Base-by-base conservation (phyloP, 2,113 vertebrate species). In the Grallaria varia region DNA sequence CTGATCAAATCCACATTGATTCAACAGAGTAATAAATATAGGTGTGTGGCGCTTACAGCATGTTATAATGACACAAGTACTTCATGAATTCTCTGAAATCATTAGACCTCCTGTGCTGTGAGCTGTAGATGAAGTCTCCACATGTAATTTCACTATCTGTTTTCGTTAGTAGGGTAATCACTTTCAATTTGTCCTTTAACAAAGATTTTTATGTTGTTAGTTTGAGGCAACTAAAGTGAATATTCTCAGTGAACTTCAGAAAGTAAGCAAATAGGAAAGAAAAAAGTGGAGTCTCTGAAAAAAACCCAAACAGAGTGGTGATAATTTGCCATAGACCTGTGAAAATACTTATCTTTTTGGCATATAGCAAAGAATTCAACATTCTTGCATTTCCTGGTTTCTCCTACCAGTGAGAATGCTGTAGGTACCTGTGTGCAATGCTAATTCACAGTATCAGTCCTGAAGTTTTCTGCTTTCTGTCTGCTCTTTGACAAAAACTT, bases 31-130 rank as follows among this genome's bases (percentile, higher is more conserved):
- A 83, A 73, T 85, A 95, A 93, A 90, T 79, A 52, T 12, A 24
- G 2, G 2, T 62, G 52, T 74, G 47, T 78, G 71, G 25, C 86
- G 88, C 55, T 67, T 92, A 33, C 25, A 89, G 42, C 44, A 33
- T 84, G 75, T 74, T 73, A 64, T 69, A 83, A 53, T 76, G 22
- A 85, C 64, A 58, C 22, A 56, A 93, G 85, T 94, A 87, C 85
- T 58, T 52, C 82, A 87, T 50, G 83, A 86, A 75, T 93, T 96
- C 84, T 77, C 88, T 83, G 90, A 96, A 97, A 96, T 87, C 63
- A 64, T 88, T 89, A 67, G 71, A 60, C 53, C 22, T 58, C 20
- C 69, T 47, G 88, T 88, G 91, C 55, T 78, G 74, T 80, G 71
- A 85, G 78, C 52, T 88, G 90, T 52, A 93, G 96, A 83, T 88